Base-by-base conservation (phyloP, 2,888 invertebrate species). In the Luperina nickerlii region DNA sequence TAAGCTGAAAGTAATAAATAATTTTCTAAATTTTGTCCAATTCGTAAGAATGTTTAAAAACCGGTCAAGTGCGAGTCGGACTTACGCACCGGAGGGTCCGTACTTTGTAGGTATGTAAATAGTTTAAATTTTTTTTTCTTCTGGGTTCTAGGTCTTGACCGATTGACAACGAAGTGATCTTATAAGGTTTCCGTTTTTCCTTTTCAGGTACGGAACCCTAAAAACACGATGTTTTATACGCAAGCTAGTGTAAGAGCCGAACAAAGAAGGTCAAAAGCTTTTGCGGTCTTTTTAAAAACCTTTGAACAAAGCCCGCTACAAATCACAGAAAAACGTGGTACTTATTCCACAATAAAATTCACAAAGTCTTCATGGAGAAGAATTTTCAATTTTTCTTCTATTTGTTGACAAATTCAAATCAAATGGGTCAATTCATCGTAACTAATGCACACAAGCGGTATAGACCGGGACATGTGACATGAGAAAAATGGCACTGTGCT, bases 371-470 rank as follows among this genome's bases (percentile, higher is more conserved):
- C 15, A 76, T 62, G 48, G 20, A 65, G 42, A 32, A 18, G 13
- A n/a, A n/a, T n/a, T n/a, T n/a, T n/a, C n/a, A n/a, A n/a, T n/a
- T n/a, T n/a, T n/a, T n/a, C n/a, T n/a, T n/a, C n/a, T 32, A 67
- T 54, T n/a, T 20, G 15, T n/a, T 69, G 70, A 69, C 13, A 27
- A 70, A 74, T 85, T 72, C 9, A 76, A 85, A 87, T 77, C 27
- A 65, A 84, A 83, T 71, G 38, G 45, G 65, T 78, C 60, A 72
- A 79, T 88, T 82, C 89, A 87, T 84, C 51, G 78, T 80, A 78
- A 87, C 79, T 80, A 84, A 87, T 73, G 72, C 66, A 73, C 63
- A 72, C 68, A 80, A 48, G 57, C 76, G 51, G 69, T 51, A 75
- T 78, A 65, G 65, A 74, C 79, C 32, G 54, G 42, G 62, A 72